Percentiles rank a stretch among this genome's conserved stretches.
phyloP scores from a whole-genome alignment of 2,797 vertebrate genomes.

The Lithobates sylvaticus region DNA sequence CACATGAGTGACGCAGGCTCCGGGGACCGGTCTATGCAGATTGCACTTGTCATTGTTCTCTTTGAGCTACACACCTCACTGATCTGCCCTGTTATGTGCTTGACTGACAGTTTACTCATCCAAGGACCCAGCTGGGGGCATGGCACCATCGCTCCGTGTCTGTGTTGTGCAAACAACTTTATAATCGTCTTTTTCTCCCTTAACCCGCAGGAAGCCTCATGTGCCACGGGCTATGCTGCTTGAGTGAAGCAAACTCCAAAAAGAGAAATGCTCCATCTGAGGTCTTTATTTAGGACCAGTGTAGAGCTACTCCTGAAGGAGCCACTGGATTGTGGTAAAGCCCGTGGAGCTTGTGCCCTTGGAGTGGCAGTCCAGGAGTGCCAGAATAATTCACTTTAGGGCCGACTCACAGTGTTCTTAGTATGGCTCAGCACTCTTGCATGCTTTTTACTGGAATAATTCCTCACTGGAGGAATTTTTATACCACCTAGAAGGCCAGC shows the following conservation, averaged over 20 bases:
- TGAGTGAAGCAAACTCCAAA: neutral
- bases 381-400: too few relatives aligned
- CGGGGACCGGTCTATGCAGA: constrained; percentile 47
- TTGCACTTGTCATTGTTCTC: constrained; percentile 57
- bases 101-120: constrained; percentile 57
- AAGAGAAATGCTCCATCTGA: too few relatives aligned
- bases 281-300: too few relatives aligned
- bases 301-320: too few relatives aligned
- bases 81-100: constrained; percentile 60
- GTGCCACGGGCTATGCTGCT: neutral
- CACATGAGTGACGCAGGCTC: constrained; percentile 42
- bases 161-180: constrained; percentile 60
- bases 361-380: too few relatives aligned
- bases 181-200: neutral
- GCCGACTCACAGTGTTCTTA: too few relatives aligned
- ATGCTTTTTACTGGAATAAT: too few relatives aligned
- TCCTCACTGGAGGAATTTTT: too few relatives aligned
- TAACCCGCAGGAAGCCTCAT: neutral
- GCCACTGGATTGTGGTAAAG: too few relatives aligned
- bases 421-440: too few relatives aligned
- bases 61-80: constrained; percentile 44
- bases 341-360: too few relatives aligned
- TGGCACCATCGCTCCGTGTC: constrained; percentile 40
- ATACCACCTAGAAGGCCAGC: too few relatives aligned
- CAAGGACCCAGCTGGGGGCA: constrained; percentile 51